Evolutionary conservation across 2,797 vertebrate species (phyloP).

Genomic region (Glyptemys insculpta): DNA sequence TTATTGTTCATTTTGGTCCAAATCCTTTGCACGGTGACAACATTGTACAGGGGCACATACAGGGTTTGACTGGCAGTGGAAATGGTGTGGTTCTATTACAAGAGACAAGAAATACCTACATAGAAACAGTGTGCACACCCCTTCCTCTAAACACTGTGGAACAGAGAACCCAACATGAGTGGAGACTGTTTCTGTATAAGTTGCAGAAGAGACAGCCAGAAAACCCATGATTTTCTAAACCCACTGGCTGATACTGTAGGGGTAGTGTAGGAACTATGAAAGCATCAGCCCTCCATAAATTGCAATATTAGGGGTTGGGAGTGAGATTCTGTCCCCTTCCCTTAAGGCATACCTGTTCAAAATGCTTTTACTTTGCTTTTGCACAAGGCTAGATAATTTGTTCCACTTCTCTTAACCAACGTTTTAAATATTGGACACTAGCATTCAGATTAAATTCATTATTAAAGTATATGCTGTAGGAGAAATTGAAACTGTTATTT

Average conservation of each 20-base stretch:
- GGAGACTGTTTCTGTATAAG: accelerated
- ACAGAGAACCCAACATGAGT: neutral
- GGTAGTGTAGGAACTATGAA: neutral
- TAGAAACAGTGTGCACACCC: neutral
- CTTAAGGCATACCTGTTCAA: neutral
- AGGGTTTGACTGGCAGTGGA: neutral
- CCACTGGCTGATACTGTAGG: accelerated
- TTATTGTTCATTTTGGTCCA: neutral
- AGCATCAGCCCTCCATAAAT: neutral
- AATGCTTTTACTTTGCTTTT: neutral
- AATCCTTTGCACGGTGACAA: neutral
- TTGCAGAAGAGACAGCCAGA: neutral
- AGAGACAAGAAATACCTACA: neutral
- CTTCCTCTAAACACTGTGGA: neutral
- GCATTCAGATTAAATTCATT: neutral
- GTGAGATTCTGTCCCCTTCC: neutral
- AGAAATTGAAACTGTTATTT: too few relatives aligned
- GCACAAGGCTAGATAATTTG: neutral
- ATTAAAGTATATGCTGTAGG: too few relatives aligned
- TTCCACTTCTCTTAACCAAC: neutral
- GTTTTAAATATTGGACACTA: neutral
- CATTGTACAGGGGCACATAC: accelerated
- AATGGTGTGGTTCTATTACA: neutral
- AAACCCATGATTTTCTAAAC: neutral
- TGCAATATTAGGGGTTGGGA: neutral